These are phyloP conservation scores for Phalacrocorax brasilianus DNA, from an alignment of 2,113 vertebrate species.

Conservation along the genomic window DNA sequence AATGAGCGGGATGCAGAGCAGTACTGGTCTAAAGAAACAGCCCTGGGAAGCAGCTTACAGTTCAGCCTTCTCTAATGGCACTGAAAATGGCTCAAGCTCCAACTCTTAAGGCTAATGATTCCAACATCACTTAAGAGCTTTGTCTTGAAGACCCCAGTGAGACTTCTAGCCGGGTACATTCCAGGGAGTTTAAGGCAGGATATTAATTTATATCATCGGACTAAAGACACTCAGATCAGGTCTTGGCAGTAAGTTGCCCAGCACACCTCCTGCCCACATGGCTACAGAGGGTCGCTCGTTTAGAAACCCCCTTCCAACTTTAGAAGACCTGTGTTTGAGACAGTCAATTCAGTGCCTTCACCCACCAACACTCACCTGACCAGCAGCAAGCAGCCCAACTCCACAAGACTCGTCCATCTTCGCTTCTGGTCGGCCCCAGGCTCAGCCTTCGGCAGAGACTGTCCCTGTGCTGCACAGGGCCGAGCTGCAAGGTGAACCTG, in stretches of 20 bases:
- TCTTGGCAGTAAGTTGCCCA: background rate
- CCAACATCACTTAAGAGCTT: background rate
- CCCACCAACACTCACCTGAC: rapidly evolving
- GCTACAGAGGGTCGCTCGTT: background rate
- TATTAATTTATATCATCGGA: background rate
- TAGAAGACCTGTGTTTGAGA: background rate
- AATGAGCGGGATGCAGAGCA: rapidly evolving
- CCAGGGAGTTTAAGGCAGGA: background rate
- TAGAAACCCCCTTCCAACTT: background rate
- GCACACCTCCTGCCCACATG: rapidly evolving
- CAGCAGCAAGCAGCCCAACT: background rate
- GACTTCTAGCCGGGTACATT: background rate
- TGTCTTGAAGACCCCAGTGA: background rate
- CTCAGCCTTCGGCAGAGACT: background rate
- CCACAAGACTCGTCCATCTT: rapidly evolving
- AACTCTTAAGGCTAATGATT: background rate
- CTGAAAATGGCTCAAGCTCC: background rate
- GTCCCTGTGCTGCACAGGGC: rapidly evolving
- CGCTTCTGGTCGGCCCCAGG: rapidly evolving
- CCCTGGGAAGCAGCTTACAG: background rate
- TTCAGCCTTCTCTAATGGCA: background rate
- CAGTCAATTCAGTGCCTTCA: background rate
- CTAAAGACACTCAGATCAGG: background rate
- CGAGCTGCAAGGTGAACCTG: background rate
- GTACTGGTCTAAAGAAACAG: background rate